Evolutionary conservation across 1,140 invertebrate species (phyloP).

Genomic region (Cyrtorhinus lividipennis): DNA sequence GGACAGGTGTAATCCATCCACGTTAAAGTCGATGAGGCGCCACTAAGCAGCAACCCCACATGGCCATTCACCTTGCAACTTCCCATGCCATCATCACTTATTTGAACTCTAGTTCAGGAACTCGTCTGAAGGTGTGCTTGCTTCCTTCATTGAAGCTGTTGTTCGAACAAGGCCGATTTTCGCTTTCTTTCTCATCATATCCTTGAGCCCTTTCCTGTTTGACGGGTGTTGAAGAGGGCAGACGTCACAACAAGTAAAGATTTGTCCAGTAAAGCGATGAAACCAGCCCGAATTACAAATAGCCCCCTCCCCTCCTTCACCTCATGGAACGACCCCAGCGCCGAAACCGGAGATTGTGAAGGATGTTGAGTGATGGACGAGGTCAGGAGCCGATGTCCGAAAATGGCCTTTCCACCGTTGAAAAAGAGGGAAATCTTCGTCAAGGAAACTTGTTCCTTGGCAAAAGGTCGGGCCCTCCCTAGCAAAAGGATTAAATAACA

Average conservation of each 20-base stretch:
- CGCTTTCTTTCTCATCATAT: no score
- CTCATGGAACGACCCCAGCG: neutral
- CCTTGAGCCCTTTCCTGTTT: no score
- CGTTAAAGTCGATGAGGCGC: no score
- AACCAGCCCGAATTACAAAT: neutral
- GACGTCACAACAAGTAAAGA: neutral
- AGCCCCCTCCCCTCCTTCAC: neutral
- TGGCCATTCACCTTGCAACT: no score
- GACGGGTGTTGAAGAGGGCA: neutral
- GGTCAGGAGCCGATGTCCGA: neutral
- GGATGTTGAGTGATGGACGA: conserved; percentile 6
- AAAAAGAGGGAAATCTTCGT: neutral
- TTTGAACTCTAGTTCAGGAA: no score
- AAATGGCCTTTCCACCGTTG: neutral
- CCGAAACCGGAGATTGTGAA: neutral
- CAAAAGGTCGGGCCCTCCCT: no score
- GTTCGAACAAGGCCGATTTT: no score
- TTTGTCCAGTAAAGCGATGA: neutral
- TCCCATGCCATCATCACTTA: no score
- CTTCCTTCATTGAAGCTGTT: no score
- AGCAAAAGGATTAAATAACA: conserved; percentile 4
- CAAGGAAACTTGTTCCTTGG: neutral
- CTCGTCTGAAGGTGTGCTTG: no score
- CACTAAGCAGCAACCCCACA: no score
- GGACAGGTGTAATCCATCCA: no score